Base-by-base conservation (phyloP, 2,888 invertebrate genomes). In the Drosophila demipolita region DNA sequence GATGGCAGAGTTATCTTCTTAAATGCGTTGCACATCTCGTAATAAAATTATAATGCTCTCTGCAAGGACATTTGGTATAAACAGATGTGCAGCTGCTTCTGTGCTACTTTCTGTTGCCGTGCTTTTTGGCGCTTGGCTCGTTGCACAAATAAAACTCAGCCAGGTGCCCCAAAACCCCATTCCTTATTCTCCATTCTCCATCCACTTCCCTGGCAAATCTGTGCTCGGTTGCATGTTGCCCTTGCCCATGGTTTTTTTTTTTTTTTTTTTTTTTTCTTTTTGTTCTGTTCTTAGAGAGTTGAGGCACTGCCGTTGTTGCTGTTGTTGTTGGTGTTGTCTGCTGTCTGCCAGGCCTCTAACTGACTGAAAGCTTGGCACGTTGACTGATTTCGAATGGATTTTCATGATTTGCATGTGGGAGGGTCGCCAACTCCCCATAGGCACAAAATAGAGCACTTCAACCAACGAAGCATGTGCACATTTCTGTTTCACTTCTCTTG, bases 301-400 rank as follows among this genome's bases (percentile, higher is more conserved):
- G 49, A 11, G 23, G 23, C 53, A 36, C 36, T 38, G 42, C 58
- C 32, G 54, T 48, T 42, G 35, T 12, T 66, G 52, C 26, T 54
- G 72, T 29, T 29, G 38, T 26, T 61, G 53, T 49, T 66, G 48
- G 33, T 66, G 59, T 42, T 66, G 67, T 68, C 64, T 68, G 59
- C 52, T 67, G 65, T 42, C 64, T 68, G 75, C 20, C 72, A 48
- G 75, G 66, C 66, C 71, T 89, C 89, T 82, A 89, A 89, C 90
- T 89, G 89, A 89, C 82, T 86, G 85, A 82, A 77, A 80, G 89
- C 82, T 87, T 78, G 80, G 83, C 85, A 82, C 89, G 85, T 82
- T 87, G 86, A 87, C 86, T 86, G 89, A 89, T 87, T 89, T 75
- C 85, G 75, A 86, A 89, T 89, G 88, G 90, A 87, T 82, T 87